phyloP scores from a whole-genome alignment of 1,140 invertebrate species.

The Achroia grisella region DNA sequence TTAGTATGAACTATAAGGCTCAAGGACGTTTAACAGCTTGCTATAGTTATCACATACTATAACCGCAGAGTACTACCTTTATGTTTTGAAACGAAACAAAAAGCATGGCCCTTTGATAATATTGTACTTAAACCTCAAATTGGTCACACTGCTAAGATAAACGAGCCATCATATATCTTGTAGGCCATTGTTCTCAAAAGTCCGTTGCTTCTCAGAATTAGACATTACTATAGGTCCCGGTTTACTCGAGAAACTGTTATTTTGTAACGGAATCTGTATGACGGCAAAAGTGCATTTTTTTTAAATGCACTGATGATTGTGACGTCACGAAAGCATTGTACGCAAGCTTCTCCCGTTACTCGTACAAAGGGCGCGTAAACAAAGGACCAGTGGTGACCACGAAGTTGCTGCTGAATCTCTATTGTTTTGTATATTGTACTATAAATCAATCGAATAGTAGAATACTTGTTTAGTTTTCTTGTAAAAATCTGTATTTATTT shows the following conservation, averaged over 20 bases:
- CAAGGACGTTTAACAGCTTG: too few species aligned
- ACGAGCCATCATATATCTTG: conserved; percentile 45
- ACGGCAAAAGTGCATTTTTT: conserved; percentile 62
- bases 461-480: too few species aligned
- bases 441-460: too few species aligned
- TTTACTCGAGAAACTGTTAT: conserved; percentile 65
- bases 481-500: too few species aligned
- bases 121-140: conserved; percentile 49
- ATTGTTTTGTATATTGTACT: conserved; percentile 17
- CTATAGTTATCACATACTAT: neutral
- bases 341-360: conserved; percentile 46
- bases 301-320: conserved; percentile 31
- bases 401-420: conserved; percentile 46
- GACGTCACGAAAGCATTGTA: conserved; percentile 50
- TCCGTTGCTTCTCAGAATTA: conserved; percentile 48
- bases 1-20: too few species aligned
- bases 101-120: conserved; percentile 11
- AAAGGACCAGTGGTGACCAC: conserved; percentile 48
- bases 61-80: conserved; percentile 36
- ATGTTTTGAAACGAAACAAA: conserved; percentile 25
- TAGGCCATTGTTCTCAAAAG: conserved; percentile 37
- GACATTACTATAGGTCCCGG: conserved; percentile 48
- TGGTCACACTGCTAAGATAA: conserved; percentile 43
- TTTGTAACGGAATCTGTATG: conserved; percentile 40
- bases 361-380: conserved; percentile 47